Evolutionary conservation across 2,113 vertebrate species (phyloP), one percentile per base, ranked within the genome.

Genomic region (Rhizomys pruinosus): DNA sequence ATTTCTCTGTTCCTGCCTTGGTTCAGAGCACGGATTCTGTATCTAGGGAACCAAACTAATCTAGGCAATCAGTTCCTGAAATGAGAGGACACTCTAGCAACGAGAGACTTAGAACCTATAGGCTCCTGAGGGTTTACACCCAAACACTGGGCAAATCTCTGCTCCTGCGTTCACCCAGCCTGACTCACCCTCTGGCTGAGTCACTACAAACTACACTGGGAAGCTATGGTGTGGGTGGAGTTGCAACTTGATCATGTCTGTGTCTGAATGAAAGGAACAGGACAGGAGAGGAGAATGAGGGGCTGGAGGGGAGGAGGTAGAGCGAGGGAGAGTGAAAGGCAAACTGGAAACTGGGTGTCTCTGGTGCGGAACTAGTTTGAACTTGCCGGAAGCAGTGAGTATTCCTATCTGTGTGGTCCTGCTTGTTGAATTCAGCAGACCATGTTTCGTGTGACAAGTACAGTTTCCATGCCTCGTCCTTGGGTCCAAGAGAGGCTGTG

Each of bases 1-100:
- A 59, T 74, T 94, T 29, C 17, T 87, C 94, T 80, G 25, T 61
- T 73, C 89, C 61, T 89, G 32, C 19, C 19, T 37, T 63, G 55
- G 39, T 68, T 72, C 44, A 90, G 73, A 93, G 63, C 23, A 15
- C 27, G 25, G 23, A 34, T 77, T 34, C 27, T 27, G 61, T 23
- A 79, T 52, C 23, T 8, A 47, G 57, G n/a, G 76, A 80, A 42
- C n/a, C 22, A 44, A 57, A 23, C 29, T 78, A 63, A 64, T 66
- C 23, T 64, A 90, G 64, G 55, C 20, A 72, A 57, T 68, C 16
- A 32, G 47, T 84, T 42, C 1, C 59, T 25, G 57, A 59, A 17
- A 11, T 8, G 11, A 88, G 29, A 9, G 52, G 27, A 55, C 2
- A 25, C 17, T 69, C 23, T 81, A 34, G 84, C 22, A 78, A 73